These are phyloP conservation scores for Harpegnathos saltator DNA, from an alignment of 1,140 invertebrate genomes.

Conservation along the genomic window DNA sequence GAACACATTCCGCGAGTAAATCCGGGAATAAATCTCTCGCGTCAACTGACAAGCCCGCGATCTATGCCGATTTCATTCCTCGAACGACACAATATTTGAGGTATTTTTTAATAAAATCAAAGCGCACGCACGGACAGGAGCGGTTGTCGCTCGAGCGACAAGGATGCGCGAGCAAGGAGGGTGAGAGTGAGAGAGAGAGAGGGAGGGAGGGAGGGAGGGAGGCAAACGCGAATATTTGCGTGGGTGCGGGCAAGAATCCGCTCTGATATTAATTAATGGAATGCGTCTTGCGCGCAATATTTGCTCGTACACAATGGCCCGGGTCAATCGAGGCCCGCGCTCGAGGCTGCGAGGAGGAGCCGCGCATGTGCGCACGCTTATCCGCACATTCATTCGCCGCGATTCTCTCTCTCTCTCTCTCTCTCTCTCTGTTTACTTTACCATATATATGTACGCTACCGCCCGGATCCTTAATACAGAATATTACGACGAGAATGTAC, in stretches of 20 bases:
- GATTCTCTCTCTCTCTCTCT: slow-evolving; percentile 44
- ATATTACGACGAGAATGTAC: slow-evolving; percentile 34
- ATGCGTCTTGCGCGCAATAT: slow-evolving; percentile 39
- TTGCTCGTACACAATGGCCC: slow-evolving; percentile 3
- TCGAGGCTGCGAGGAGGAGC: background rate
- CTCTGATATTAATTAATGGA: slow-evolving; percentile 62
- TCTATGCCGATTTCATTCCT: too few relatives aligned
- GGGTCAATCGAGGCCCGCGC: slow-evolving; percentile 20
- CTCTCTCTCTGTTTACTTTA: slow-evolving; percentile 51
- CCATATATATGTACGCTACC: slow-evolving; percentile 20
- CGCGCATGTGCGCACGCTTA: slow-evolving; percentile 2
- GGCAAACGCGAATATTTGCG: slow-evolving; percentile 33
- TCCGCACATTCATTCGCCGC: slow-evolving; percentile 9
- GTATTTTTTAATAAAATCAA: too few relatives aligned
- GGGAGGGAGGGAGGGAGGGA: background rate
- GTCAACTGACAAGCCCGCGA: too few relatives aligned
- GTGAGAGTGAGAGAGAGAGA: background rate
- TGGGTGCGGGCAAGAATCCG: slow-evolving; percentile 41
- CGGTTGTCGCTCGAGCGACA: background rate
- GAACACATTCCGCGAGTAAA: too few relatives aligned
- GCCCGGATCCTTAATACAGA: slow-evolving; percentile 43
- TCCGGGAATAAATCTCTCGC: too few relatives aligned
- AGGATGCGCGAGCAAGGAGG: too few relatives aligned
- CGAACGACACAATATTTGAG: too few relatives aligned
- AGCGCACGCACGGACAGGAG: too few relatives aligned